Evolutionary conservation across 2,113 vertebrate species (phyloP).

Genomic region (Leptobrachium ailaonicum): DNA sequence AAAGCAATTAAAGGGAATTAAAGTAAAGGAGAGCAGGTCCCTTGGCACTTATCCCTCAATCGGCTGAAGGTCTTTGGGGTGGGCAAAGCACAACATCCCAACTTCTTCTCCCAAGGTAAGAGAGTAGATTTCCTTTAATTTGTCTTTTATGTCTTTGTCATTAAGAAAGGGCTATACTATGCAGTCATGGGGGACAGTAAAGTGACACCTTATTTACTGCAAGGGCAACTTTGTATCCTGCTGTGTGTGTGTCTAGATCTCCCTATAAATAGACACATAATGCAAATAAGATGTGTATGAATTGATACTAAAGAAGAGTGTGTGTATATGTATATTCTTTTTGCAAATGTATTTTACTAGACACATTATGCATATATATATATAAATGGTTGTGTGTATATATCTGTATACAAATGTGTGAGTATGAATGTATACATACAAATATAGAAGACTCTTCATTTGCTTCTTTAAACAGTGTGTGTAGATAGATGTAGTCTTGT

Average conservation of each 20-base stretch:
- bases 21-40: background rate
- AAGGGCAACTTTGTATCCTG: no score
- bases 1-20: background rate
- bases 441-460: no score
- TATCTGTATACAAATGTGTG: background rate
- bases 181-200: no score
- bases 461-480: no score
- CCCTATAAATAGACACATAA: no score
- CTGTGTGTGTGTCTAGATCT: no score
- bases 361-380: constrained; percentile 50
- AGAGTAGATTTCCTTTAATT: constrained; percentile 11
- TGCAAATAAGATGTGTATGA: no score
- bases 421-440: background rate
- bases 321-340: no score
- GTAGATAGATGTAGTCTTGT: no score
- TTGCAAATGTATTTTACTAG: constrained; percentile 45
- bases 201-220: no score
- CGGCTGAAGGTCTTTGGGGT: background rate
- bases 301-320: no score
- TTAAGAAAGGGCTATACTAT: constrained; percentile 46
- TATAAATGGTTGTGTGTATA: background rate
- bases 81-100: constrained; percentile 13
- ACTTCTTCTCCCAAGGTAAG: constrained; percentile 42
- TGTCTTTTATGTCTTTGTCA: constrained; percentile 40
- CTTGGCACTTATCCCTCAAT: background rate